A percentile compares a stretch with the other conserved stretches of the same genome.
Evolutionary conservation across 2,888 invertebrate genomes (phyloP).

Genomic region (Hoplodrina ambigua): DNA sequence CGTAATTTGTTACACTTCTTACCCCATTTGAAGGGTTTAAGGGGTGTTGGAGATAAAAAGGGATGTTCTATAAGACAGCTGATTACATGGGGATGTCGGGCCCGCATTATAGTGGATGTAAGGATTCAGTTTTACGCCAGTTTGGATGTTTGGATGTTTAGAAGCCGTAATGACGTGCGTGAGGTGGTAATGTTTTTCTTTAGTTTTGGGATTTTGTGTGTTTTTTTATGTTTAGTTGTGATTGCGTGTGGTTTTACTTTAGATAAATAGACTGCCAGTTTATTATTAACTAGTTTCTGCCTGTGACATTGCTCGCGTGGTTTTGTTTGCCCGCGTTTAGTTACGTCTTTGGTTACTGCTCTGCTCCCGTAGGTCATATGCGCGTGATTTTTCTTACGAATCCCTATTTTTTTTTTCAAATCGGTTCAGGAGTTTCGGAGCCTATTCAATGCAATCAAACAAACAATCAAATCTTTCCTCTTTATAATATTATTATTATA

Average conservation of each 20-base stretch:
- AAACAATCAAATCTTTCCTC: no score
- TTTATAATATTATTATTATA: no score
- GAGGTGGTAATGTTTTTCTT: conserved; percentile 16
- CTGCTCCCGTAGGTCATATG: no score
- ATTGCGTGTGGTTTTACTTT: background rate
- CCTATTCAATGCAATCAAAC: no score
- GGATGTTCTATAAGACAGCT: conserved; percentile 78
- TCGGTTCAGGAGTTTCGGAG: no score
- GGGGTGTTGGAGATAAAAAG: conserved; percentile 83
- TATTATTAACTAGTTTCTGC: no score
- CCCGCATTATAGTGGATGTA: conserved; percentile 73
- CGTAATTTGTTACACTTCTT: conserved; percentile 71
- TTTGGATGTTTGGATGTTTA: conserved; percentile 49
- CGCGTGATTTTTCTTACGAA: no score
- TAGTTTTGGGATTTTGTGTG: conserved; percentile 35
- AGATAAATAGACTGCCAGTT: background rate
- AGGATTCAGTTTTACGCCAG: conserved; percentile 64
- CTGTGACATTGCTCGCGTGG: no score
- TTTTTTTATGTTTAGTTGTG: conserved; percentile 22
- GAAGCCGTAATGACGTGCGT: conserved; percentile 60
- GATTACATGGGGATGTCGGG: conserved; percentile 84
- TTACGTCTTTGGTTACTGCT: no score
- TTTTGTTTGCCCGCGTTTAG: no score
- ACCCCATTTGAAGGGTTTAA: conserved; percentile 73
- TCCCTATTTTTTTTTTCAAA: no score